phyloP scores from a whole-genome alignment of 2,113 vertebrate genomes.

The Motacilla alba region DNA sequence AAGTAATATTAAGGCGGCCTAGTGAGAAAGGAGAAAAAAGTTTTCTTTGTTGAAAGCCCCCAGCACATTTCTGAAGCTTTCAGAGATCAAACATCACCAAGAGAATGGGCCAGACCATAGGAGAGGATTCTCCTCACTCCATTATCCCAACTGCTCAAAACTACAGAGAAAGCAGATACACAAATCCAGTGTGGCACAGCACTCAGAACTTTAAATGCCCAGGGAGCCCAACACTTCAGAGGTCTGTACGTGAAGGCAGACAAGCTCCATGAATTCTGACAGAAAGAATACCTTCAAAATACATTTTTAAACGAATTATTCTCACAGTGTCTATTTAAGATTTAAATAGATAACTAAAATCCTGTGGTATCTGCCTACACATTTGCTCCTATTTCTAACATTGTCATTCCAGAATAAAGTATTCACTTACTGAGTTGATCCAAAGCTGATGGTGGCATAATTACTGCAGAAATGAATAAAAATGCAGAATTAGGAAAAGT shows the following conservation, averaged over 20 bases:
- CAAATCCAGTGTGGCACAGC: fast-evolving
- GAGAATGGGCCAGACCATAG: background rate
- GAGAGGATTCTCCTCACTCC: background rate
- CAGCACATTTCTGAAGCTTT: background rate
- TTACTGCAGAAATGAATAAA: conserved; percentile 79
- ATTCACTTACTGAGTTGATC: conserved; percentile 96
- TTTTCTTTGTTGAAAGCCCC: background rate
- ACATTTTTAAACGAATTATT: background rate
- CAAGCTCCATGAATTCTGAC: background rate
- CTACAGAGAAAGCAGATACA: background rate
- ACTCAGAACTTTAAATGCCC: background rate
- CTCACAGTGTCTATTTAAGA: background rate
- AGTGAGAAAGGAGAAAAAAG: background rate
- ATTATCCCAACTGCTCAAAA: background rate
- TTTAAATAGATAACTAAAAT: background rate
- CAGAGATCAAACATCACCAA: background rate
- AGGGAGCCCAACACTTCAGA: background rate
- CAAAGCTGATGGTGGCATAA: conserved; percentile 96
- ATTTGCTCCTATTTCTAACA: background rate
- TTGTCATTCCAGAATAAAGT: background rate
- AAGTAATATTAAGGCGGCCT: conserved; percentile 98
- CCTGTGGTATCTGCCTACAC: background rate
- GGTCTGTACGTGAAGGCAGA: background rate
- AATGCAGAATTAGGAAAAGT: background rate
- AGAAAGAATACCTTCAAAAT: background rate